Percentiles rank a stretch among this genome's conserved stretches.
Evolutionary conservation across 2,797 vertebrate genomes (phyloP).

Genomic region (Ammospiza maritima): DNA sequence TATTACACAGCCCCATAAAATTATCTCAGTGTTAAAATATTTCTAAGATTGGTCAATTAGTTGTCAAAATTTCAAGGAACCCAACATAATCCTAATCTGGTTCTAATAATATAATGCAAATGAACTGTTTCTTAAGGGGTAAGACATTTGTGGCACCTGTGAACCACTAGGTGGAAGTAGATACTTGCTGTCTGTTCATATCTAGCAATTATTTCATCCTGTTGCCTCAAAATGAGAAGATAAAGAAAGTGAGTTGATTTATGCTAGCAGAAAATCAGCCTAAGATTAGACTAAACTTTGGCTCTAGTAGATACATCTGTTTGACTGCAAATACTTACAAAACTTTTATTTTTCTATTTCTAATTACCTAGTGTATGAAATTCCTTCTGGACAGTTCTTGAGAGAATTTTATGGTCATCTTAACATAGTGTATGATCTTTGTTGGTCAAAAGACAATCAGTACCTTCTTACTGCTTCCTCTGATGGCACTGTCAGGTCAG

Average conservation of each 20-base stretch:
- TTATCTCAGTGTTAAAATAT: background rate
- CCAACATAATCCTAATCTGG: background rate
- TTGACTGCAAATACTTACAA: background rate
- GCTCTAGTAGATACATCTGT: background rate
- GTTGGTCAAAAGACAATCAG: slow-evolving; percentile 90
- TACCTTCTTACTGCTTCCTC: slow-evolving; percentile 92
- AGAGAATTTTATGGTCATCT: slow-evolving; percentile 92
- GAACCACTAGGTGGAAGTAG: slow-evolving; percentile 76
- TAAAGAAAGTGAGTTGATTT: background rate
- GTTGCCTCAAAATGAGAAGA: background rate
- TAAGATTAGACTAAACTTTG: background rate
- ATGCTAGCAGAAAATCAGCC: background rate
- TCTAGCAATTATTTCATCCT: background rate
- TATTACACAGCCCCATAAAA: background rate
- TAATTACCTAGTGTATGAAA: slow-evolving; percentile 89
- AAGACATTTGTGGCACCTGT: background rate
- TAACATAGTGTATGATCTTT: slow-evolving; percentile 96
- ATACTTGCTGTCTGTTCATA: background rate
- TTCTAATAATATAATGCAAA: background rate
- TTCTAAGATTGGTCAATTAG: background rate
- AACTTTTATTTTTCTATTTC: background rate
- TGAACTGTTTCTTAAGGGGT: background rate
- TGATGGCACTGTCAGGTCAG: slow-evolving; percentile 93
- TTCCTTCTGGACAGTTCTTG: slow-evolving; percentile 91
- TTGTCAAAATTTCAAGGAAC: background rate